These are phyloP conservation scores for Lethenteron camtschaticum DNA, from an alignment of 2,113 vertebrate genomes.

Conservation along the genomic window DNA sequence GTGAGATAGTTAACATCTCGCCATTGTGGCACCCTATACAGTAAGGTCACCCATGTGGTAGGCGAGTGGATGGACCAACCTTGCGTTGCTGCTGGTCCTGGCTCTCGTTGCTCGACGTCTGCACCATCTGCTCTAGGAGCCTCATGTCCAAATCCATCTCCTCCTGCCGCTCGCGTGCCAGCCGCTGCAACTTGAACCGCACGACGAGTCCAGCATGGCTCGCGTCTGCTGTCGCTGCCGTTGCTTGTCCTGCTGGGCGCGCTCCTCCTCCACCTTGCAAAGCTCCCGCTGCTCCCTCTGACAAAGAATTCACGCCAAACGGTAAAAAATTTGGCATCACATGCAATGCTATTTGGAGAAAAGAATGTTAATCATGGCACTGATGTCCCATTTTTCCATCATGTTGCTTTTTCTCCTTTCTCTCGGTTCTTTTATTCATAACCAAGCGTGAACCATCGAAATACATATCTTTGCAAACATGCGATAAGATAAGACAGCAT, in stretches of 20 bases:
- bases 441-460: background rate
- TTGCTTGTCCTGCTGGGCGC: slow-evolving; percentile 18
- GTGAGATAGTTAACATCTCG: too few species aligned
- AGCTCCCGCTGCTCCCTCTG: slow-evolving; percentile 30
- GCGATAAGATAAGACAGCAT: too few species aligned
- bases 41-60: too few species aligned
- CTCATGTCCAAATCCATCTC: slow-evolving; percentile 36
- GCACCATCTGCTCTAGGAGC: slow-evolving; percentile 25
- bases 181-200: slow-evolving; percentile 26
- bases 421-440: background rate
- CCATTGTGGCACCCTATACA: too few species aligned
- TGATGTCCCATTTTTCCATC: background rate
- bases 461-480: background rate
- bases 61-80: slow-evolving; percentile 21
- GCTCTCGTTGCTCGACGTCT: slow-evolving; percentile 19
- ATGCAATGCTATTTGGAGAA: background rate
- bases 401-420: too few species aligned
- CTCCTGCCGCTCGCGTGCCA: slow-evolving; percentile 25
- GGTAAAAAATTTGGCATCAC: background rate
- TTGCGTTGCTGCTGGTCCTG: slow-evolving; percentile 26
- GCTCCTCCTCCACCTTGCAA: slow-evolving; percentile 25
- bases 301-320: slow-evolving; percentile 1
- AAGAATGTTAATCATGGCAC: background rate
- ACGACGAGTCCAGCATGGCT: slow-evolving; percentile 22
- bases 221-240: slow-evolving; percentile 20